Conservation (phyloP, 2,113 vertebrate genomes). For the Ptilonorhynchus violaceus region DNA sequence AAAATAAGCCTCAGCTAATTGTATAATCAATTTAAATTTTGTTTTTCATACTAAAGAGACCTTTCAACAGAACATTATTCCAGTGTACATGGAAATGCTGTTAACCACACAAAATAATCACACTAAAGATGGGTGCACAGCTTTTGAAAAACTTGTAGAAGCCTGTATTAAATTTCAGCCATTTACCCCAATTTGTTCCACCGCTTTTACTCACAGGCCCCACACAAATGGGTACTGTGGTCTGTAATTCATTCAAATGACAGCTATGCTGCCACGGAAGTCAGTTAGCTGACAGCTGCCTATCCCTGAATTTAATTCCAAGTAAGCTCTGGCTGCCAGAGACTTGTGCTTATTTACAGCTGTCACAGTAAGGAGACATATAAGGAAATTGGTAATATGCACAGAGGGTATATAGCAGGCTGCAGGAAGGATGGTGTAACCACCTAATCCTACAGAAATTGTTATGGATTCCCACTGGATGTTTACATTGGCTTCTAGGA, state of each 20-base stretch:
- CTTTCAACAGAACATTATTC: background rate
- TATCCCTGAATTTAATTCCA: background rate
- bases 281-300: background rate
- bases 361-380: background rate
- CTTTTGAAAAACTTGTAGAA: background rate
- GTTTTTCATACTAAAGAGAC: background rate
- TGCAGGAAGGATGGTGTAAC: background rate
- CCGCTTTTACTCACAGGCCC: background rate
- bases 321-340: background rate
- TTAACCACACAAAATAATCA: background rate
- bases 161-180: background rate
- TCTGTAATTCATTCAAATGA: background rate
- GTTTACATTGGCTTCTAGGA: background rate
- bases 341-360: background rate
- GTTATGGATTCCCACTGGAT: accelerated
- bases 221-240: background rate
- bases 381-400: background rate
- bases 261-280: background rate
- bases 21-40: background rate
- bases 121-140: background rate
- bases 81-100: background rate
- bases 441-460: background rate
- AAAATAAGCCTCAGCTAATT: background rate
- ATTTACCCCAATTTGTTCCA: background rate
- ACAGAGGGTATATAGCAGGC: background rate